phyloP scores from a whole-genome alignment of 2,113 vertebrate species.

The Phylloscopus whistleri region DNA sequence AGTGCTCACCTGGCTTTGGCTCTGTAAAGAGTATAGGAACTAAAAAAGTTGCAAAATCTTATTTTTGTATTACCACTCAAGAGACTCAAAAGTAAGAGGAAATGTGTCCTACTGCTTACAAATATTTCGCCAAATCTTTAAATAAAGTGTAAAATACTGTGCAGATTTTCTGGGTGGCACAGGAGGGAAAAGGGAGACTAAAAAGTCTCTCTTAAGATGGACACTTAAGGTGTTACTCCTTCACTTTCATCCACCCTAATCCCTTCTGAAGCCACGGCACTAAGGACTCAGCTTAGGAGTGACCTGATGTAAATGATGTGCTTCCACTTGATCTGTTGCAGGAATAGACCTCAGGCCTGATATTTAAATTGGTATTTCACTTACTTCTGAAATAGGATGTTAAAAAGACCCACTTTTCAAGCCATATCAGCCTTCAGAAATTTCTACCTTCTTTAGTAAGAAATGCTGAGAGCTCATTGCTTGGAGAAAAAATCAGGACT shows the following conservation, averaged over 20 bases:
- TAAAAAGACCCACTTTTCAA: constrained; percentile 18
- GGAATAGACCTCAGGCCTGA: not conserved
- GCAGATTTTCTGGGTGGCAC: not conserved
- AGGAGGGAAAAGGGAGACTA: not conserved
- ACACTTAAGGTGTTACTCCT: not conserved
- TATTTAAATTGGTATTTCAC: not conserved
- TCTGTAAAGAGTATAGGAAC: not conserved
- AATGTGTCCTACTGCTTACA: not conserved
- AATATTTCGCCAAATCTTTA: not conserved
- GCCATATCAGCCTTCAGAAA: not conserved
- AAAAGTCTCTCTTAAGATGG: not conserved
- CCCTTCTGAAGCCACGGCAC: not conserved
- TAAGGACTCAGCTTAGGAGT: not conserved
- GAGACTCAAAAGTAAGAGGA: not conserved
- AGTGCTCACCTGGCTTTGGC: not conserved
- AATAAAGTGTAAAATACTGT: not conserved
- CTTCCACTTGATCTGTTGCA: not conserved
- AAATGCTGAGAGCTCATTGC: constrained; percentile 34
- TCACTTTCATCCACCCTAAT: not conserved
- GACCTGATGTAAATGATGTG: not conserved
- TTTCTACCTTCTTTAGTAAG: not conserved
- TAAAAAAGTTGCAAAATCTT: not conserved
- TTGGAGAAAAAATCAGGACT: constrained; percentile 38
- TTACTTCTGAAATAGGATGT: not conserved
- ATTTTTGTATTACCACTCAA: not conserved